These are phyloP conservation scores for Athalia circularis DNA, from an alignment of 2,888 invertebrate species.

Conservation along the genomic window DNA sequence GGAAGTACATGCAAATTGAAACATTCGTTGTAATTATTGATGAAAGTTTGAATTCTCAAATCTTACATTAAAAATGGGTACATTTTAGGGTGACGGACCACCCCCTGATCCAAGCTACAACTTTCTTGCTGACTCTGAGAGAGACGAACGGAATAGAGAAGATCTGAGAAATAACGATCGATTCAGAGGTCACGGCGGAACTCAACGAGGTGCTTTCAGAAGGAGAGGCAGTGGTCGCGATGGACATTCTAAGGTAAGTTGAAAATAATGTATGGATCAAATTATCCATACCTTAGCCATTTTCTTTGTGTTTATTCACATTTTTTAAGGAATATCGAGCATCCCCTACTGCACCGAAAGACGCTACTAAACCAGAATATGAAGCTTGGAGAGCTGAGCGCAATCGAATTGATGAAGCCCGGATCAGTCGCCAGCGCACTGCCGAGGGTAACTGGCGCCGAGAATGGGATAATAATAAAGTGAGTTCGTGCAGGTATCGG, in stretches of 20 bases:
- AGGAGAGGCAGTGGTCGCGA: conserved; percentile 60
- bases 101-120: conserved; percentile 74
- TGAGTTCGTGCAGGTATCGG: conserved; percentile 47
- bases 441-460: conserved; percentile 74
- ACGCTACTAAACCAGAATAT: conserved; percentile 67
- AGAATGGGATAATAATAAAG: conserved; percentile 74
- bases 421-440: conserved; percentile 72
- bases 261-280: not conserved
- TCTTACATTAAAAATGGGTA: not conserved
- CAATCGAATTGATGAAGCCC: conserved; percentile 72
- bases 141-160: conserved; percentile 65
- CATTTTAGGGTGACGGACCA: conserved; percentile 70
- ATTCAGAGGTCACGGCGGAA: conserved; percentile 59
- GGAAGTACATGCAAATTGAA: conserved; percentile 56
- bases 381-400: conserved; percentile 74
- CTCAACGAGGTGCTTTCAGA: conserved; percentile 56
- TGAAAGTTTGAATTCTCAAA: conserved; percentile 17
- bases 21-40: not conserved
- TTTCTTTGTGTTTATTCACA: not conserved
- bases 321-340: conserved; percentile 51
- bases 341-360: conserved; percentile 53
- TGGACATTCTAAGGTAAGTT: conserved; percentile 57
- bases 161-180: conserved; percentile 57
- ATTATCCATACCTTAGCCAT: not conserved
- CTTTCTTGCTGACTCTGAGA: conserved; percentile 73